Evolutionary conservation across 2,888 invertebrate genomes (phyloP).

Genomic region (Alsophila aescularia): DNA sequence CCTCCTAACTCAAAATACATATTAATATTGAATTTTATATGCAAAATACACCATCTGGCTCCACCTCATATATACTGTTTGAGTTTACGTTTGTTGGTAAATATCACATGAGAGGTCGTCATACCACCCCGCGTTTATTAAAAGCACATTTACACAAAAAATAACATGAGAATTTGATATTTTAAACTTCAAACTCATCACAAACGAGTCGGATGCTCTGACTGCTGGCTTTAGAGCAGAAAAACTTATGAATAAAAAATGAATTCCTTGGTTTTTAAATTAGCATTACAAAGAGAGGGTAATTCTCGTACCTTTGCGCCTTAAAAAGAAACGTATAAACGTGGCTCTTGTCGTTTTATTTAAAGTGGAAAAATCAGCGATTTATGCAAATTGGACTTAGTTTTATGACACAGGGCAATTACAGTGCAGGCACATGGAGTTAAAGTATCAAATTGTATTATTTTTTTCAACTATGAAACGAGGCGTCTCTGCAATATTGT

Average conservation of each 20-base stretch:
- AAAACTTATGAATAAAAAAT: conserved; percentile 85
- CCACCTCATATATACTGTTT: neutral
- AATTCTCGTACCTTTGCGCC: conserved; percentile 80
- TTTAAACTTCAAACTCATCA: conserved; percentile 71
- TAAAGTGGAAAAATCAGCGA: conserved; percentile 70
- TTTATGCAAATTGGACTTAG: conserved; percentile 46
- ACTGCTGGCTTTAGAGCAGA: conserved; percentile 79
- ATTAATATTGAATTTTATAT: too few species aligned
- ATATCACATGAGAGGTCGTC: conserved; percentile 38
- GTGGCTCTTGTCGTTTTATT: conserved; percentile 73
- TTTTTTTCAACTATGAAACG: neutral
- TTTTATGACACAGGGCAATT: conserved; percentile 10
- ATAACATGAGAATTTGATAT: too few species aligned
- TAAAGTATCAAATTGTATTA: neutral
- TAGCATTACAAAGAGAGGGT: conserved; percentile 83
- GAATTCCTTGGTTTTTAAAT: conserved; percentile 84
- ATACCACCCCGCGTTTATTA: conserved; percentile 39
- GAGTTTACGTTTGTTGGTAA: conserved; percentile 17
- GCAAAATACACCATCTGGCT: neutral
- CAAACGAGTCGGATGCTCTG: conserved; percentile 75
- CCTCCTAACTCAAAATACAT: too few species aligned
- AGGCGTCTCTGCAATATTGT: neutral
- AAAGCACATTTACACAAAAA: conserved; percentile 46
- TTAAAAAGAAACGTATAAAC: conserved; percentile 76
- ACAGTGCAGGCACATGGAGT: neutral